Conservation (phyloP, 2,797 vertebrate species). For the Hippocampus kuda region DNA sequence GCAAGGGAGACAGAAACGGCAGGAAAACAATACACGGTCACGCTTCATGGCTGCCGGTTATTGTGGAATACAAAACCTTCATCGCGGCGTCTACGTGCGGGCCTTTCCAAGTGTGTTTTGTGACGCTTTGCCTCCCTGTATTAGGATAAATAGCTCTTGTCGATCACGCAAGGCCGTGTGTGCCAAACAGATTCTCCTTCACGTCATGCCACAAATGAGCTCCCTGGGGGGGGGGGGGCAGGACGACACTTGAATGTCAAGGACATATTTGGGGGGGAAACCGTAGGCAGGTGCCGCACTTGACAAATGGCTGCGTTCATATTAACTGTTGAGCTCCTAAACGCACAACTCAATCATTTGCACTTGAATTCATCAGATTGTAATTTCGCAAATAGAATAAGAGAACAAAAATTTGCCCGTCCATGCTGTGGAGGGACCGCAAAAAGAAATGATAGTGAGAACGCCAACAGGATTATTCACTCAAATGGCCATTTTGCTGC, state of each 20-base stretch:
- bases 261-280: conserved; percentile 43
- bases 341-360: conserved; percentile 1
- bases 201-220: conserved; percentile 70
- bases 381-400: neutral
- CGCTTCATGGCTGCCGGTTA: conserved; percentile 7
- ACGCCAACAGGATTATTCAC: conserved; percentile 35
- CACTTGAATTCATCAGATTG: neutral
- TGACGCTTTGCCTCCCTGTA: conserved; percentile 33
- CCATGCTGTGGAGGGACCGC: conserved; percentile 24
- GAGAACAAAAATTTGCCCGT: conserved; percentile 25
- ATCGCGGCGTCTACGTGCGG: neutral
- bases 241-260: conserved; percentile 49
- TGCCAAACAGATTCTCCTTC: conserved; percentile 62
- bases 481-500: conserved; percentile 48
- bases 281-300: conserved; percentile 24
- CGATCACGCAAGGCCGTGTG: conserved; percentile 53
- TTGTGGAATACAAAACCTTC: conserved; percentile 3
- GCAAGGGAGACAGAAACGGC: conserved; percentile 5
- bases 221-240: conserved; percentile 22
- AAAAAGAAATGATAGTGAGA: conserved; percentile 39
- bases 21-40: conserved; percentile 18
- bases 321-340: conserved; percentile 8
- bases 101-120: conserved; percentile 2
- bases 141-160: conserved; percentile 69
- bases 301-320: conserved; percentile 11